Base-by-base conservation (phyloP, 2,888 invertebrate genomes). In the Drosophila paramelanica region DNA sequence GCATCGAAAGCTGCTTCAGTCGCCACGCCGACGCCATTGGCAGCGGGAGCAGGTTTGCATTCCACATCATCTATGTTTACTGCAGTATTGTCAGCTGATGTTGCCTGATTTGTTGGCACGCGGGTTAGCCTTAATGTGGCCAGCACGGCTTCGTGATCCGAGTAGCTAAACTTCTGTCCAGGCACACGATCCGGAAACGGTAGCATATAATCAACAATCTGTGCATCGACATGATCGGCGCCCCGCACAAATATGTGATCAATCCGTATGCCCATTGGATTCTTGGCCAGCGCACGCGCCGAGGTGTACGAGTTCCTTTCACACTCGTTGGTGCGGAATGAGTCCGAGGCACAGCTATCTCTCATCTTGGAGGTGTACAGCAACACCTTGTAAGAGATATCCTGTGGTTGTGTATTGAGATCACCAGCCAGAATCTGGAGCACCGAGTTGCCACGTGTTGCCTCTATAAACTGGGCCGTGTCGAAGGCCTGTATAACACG, bases 401-500 rank as follows among this genome's bases (percentile, higher is more conserved):
- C 98, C 27, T 95, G 95, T 1, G 98, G 97, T 85, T 96, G 96
- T 13, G 98, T 95, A 92, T 99, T 99, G 53, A 99, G 94, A 93
- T 99, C 99, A 2, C 99, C 99, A 23, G 97, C 98, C 61, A 99
- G 93, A 80, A 99, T 95, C 56, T 96, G 95, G 25, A 98, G 93
- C 92, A 98, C 98, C 1, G 96, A 96, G 61, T 94, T 94, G 11
- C 94, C 94, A 46, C 96, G 95, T 0, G 98, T 98, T 86, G 97
- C 94, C 85, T 96, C 95, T 62, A 99, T 96, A 92, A 99, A 98
- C 93, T 99, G 98, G 67, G 98, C 97, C 60, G 98, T 96, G 89
- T 99, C 98, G 90, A 97, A 97, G 1, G 98, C 97, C 93, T 99
- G 99, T 56, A 97, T 94, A 7, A 98, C 95, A 82, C 99, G 94